These are phyloP conservation scores for Bubo blakistoni DNA, from an alignment of 2,113 vertebrate genomes.

Conservation along the genomic window DNA sequence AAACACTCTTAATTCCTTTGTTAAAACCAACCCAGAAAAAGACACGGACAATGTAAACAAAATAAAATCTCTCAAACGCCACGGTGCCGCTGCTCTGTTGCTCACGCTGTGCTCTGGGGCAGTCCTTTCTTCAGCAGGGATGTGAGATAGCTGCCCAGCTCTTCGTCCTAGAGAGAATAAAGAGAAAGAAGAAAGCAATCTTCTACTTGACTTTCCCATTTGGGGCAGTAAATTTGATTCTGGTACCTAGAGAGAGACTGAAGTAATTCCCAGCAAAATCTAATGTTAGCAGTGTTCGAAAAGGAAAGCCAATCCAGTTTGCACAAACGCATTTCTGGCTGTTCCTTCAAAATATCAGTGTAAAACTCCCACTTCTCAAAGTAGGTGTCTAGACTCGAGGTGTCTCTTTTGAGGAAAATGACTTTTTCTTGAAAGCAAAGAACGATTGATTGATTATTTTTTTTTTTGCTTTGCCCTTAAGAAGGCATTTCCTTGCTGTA, in stretches of 20 bases:
- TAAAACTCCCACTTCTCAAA: not conserved
- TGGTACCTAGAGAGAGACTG: not conserved
- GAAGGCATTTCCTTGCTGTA: not conserved
- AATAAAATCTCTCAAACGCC: not conserved
- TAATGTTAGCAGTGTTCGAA: not conserved
- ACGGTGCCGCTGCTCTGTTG: not conserved
- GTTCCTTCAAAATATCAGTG: not conserved
- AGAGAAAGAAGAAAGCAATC: not conserved
- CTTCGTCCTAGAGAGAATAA: conserved; percentile 82
- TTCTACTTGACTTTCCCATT: accelerated
- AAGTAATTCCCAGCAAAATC: not conserved
- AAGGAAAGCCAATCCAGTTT: accelerated
- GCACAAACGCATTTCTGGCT: not conserved
- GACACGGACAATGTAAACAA: not conserved
- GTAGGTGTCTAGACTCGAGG: not conserved
- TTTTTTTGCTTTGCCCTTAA: not conserved
- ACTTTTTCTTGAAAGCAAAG: not conserved
- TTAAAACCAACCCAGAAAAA: not conserved
- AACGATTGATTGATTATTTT: not conserved
- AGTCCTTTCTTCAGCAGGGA: conserved; percentile 90
- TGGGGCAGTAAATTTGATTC: not conserved
- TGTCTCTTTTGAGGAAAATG: not conserved
- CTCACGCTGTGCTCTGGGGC: conserved; percentile 76
- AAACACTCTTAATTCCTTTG: not conserved
- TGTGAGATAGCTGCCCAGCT: conserved; percentile 92